Evolutionary conservation across 2,113 vertebrate genomes (phyloP).

Genomic region (Lethenteron camtschaticum): DNA sequence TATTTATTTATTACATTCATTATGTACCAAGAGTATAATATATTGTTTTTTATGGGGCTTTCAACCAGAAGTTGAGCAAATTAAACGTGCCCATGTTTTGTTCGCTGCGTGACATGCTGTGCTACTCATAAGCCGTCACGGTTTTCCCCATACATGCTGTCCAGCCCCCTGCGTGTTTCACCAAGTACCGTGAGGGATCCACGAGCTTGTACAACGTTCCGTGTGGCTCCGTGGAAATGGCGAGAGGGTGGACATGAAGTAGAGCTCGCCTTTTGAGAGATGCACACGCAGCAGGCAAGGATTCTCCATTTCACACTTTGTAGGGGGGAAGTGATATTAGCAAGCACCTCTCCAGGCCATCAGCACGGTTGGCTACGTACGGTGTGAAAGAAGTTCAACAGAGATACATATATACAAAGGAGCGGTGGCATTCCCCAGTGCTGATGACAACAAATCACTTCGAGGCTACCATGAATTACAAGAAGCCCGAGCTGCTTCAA

Average conservation of each 20-base stretch:
- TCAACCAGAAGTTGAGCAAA: background rate
- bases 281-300: too few species aligned
- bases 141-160: background rate
- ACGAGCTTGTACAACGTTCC: conserved; percentile 77
- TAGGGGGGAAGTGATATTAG: too few species aligned
- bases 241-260: conserved; percentile 66
- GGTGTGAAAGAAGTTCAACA: background rate
- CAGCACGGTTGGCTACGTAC: too few species aligned
- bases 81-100: background rate
- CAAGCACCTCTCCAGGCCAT: too few species aligned
- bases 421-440: background rate
- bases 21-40: too few species aligned
- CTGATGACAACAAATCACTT: background rate
- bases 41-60: background rate
- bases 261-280: conserved; percentile 45
- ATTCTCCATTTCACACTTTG: too few species aligned
- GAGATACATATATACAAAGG: conserved; percentile 7
- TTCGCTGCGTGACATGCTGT: background rate
- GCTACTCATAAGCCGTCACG: background rate
- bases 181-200: conserved; percentile 56
- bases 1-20: background rate
- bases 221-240: conserved; percentile 39
- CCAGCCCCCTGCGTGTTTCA: conserved; percentile 9
- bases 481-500: too few species aligned
- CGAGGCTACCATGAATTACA: too few species aligned